Conservation (phyloP, 30 jellyfish, hydroid and myxozoan genomes). For the Chironex yamaguchii region DNA sequence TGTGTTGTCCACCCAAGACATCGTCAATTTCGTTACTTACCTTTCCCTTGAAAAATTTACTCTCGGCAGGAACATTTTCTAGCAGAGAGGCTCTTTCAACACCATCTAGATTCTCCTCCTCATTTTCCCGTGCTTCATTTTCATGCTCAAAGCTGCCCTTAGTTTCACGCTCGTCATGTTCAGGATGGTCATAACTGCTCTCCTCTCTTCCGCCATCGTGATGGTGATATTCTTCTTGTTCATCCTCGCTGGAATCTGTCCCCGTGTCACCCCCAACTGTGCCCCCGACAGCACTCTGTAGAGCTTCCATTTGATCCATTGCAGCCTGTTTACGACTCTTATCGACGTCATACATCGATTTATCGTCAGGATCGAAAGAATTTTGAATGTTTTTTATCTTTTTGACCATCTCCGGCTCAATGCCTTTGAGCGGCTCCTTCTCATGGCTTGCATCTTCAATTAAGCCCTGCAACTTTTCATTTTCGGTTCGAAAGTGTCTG, state of each 20-base stretch:
- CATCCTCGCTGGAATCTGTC: not conserved
- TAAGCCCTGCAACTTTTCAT: not conserved
- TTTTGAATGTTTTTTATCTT: not conserved
- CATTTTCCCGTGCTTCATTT: not conserved
- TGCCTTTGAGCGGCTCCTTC: not conserved
- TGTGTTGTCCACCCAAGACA: not conserved
- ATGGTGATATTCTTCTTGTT: not conserved
- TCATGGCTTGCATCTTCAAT: not conserved
- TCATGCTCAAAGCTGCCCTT: not conserved
- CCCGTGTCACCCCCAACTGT: not conserved
- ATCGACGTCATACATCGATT: not conserved
- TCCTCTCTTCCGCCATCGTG: not conserved
- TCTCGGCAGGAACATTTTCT: not conserved
- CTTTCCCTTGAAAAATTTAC: not conserved
- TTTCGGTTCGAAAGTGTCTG: not conserved
- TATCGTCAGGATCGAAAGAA: not conserved
- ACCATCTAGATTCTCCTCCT: not conserved
- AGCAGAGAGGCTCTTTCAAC: not conserved
- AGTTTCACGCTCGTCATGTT: not conserved
- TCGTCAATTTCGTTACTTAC: not conserved
- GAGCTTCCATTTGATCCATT: not conserved
- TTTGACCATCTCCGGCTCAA: not conserved
- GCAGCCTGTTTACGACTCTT: not conserved
- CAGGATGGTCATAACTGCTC: no score
- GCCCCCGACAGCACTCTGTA: not conserved